Base-by-base conservation (phyloP, 1,140 invertebrate genomes). In the Rhagoletis zephyria region DNA sequence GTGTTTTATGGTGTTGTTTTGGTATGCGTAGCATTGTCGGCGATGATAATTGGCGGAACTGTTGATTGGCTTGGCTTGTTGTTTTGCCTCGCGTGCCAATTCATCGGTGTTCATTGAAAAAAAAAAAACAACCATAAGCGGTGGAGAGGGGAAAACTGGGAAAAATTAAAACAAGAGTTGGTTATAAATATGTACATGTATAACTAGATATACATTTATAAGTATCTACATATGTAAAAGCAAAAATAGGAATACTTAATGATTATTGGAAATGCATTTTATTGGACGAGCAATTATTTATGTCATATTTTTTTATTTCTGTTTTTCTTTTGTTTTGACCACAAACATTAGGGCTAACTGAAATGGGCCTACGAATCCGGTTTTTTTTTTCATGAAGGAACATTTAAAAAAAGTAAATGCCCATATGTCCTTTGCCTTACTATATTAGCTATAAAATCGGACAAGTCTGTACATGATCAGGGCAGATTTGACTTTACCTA, bases 31-130 rank as follows among this genome's bases (percentile, higher is more conserved):
- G 74, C 48, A 56, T 74, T 74, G 74, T 19, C 48, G 48, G 45
- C 16, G 74, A 6, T 81, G 74, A n/a, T 81, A 81, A 81, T 81
- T 81, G 48, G 48, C 74, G 74, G 74, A 81, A 81, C 74, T 56
- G 74, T 56, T 59, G 74, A 74, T 74, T 81, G 74, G 48, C 9
- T 51, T 81, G 16, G 30, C 30, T 81, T 42, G 74, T 42, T 81
- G 67, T 56, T 63, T 12, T 59, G 74, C 74, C 56, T 56, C 7
- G 74, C 74, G n/a, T 81, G 45, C n/a, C 45, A 81, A 81, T 81
- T 51, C n/a, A 56, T 81, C 74, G 48, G n/a, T 81, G 45, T 4
- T 48, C n/a, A 81, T 51, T 56, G 74, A 81, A 81, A 6, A 51
- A 81, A 42, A 16, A 14, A 81, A 81, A 42, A 16, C 14, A 81